Percentiles rank a stretch among this genome's conserved stretches.
Evolutionary conservation across 2,888 invertebrate species (phyloP).

Genomic region (Punctoribates punctum): DNA sequence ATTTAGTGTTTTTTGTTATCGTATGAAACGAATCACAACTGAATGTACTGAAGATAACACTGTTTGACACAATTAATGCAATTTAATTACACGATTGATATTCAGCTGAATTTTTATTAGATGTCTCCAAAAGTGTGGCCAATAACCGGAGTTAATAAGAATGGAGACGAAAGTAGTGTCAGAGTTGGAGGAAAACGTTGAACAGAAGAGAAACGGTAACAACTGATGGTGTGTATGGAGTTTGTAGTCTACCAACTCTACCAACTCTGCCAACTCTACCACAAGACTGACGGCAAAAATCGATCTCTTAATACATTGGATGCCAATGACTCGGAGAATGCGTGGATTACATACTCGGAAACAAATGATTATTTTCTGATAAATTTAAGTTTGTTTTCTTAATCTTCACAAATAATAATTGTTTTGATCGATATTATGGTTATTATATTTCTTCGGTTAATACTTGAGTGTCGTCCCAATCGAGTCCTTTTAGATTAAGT

Average conservation of each 20-base stretch:
- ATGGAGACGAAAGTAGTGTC: not conserved
- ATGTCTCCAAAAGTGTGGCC: too few species aligned
- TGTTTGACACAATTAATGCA: too few species aligned
- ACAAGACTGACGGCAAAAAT: constrained; percentile 8
- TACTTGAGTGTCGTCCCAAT: not conserved
- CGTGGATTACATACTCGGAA: not conserved
- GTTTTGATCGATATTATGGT: not conserved
- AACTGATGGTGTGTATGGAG: not conserved
- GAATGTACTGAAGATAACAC: too few species aligned
- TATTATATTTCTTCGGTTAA: not conserved
- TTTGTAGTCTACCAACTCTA: not conserved
- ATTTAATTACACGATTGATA: too few species aligned
- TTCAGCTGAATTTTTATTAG: too few species aligned
- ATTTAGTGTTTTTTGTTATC: too few species aligned
- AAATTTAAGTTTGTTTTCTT: not conserved
- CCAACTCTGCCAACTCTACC: not conserved
- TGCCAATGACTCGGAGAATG: constrained; percentile 28
- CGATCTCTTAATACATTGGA: constrained; percentile 31
- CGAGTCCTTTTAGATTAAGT: not conserved
- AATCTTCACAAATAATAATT: not conserved
- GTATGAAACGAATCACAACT: too few species aligned
- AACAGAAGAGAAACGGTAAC: not conserved
- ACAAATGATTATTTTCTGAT: not conserved
- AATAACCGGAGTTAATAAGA: too few species aligned
- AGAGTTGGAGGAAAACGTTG: not conserved